Evolutionary conservation across 2,888 invertebrate species (phyloP), one percentile per base, ranked within the genome.

Genomic region (Troglohyphantes excavatus): DNA sequence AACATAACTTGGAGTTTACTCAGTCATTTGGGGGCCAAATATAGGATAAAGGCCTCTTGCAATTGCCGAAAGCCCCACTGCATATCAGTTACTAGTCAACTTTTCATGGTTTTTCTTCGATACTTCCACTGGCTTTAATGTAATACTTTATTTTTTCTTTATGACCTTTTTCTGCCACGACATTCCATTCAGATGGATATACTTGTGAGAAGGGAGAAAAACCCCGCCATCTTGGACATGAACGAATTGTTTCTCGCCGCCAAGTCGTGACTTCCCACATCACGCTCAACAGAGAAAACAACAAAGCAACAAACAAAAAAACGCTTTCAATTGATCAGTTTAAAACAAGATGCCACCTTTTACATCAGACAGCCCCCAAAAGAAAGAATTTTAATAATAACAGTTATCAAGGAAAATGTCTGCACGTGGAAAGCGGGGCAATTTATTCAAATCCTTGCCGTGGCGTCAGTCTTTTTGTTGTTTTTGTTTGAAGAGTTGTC

Each of bases 361-460:
- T 11, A n/a, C 17, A 13, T 53, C 53, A 53, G 65, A 65, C 39
- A 78, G 65, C 39, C 43, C 5, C 17, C 13, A 67, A 29, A 78
- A 23, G 75, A 59, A 59, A 75, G 75, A 21, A n/a, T 46, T 72
- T 46, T 53, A 76, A 76, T 53, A 53, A 53, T 53, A 53, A 39
- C 39, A 39, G 39, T 53, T 53, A 53, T n/a, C n/a, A 61, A 75
- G 29, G 59, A 76, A 61, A 76, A 76, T 76, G 33, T 27, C 17
- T n/a, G 61, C 68, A 53, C 65, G 27, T 19, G 33, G 67, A 81
- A 68, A 39, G 29, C 29, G 33, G 19, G n/a, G 29, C 61, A 29
- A 70, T 61, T 82, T 82, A 82, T 82, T 82, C 70, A 82, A 61
- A 82, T 82, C 53, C 1, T 53, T 46, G 7, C n/a, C 33, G 70